These are phyloP conservation scores for Cheirogaleus medius DNA, from an alignment of 2,113 vertebrate species.

Conservation along the genomic window DNA sequence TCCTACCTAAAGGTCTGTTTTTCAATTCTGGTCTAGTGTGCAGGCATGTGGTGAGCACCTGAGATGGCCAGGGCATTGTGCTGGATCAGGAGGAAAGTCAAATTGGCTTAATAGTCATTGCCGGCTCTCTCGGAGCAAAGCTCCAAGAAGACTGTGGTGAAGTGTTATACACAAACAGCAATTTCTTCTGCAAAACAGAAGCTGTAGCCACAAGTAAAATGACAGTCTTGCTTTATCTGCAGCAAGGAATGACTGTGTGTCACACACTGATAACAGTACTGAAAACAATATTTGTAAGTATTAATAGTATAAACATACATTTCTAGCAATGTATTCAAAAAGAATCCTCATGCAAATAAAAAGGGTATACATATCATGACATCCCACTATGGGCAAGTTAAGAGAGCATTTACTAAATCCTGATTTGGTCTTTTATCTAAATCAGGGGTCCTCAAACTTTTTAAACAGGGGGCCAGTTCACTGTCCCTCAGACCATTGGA, in stretches of 20 bases:
- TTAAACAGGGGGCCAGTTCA: too few species aligned
- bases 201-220: background rate
- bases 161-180: background rate
- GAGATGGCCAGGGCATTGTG: background rate
- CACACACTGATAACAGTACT: background rate
- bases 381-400: background rate
- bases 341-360: background rate
- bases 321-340: background rate
- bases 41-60: background rate
- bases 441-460: too few species aligned
- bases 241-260: background rate
- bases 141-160: background rate
- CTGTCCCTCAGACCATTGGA: too few species aligned
- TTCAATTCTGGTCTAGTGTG: background rate
- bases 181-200: constrained; percentile 9
- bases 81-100: background rate
- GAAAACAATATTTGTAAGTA: background rate
- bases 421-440: background rate
- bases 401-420: background rate
- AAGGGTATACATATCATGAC: background rate
- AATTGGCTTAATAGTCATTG: background rate
- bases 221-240: background rate
- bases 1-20: background rate
- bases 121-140: background rate
- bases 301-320: background rate